These are phyloP conservation scores for Eulemur mongoz DNA, from an alignment of 2,797 vertebrate species.

Conservation along the genomic window DNA sequence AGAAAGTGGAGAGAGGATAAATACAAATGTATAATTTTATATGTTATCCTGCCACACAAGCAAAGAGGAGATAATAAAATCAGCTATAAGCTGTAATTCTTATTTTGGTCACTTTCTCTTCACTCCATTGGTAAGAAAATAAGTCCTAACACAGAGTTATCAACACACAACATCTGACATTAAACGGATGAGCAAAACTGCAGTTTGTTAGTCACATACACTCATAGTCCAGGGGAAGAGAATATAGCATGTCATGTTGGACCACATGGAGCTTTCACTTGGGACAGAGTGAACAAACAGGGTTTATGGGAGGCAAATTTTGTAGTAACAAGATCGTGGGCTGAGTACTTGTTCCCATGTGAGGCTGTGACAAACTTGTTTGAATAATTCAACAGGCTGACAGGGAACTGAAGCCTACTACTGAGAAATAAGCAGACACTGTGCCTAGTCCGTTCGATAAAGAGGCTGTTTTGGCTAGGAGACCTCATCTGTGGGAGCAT, in stretches of 20 bases:
- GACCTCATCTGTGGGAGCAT: neutral
- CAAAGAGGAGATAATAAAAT: neutral
- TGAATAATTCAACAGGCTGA: neutral
- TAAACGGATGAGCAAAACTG: neutral
- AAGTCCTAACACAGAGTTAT: neutral
- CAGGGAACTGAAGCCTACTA: neutral
- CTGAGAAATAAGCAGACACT: neutral
- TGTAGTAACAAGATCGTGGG: neutral
- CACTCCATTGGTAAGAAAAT: neutral
- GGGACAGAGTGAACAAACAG: neutral
- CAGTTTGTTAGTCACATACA: neutral
- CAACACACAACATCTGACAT: neutral
- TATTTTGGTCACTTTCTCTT: neutral
- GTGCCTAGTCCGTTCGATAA: neutral
- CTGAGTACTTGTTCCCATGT: neutral
- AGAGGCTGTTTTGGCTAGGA: neutral
- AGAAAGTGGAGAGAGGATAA: neutral
- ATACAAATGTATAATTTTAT: neutral
- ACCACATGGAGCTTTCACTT: neutral
- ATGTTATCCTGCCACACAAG: neutral
- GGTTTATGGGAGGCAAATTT: neutral
- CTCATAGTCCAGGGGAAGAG: neutral
- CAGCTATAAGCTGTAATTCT: neutral
- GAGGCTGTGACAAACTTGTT: neutral
- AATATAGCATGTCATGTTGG: neutral